These are phyloP conservation scores for Sebastes diaconus DNA, from an alignment of 2,797 vertebrate genomes.

Conservation along the genomic window DNA sequence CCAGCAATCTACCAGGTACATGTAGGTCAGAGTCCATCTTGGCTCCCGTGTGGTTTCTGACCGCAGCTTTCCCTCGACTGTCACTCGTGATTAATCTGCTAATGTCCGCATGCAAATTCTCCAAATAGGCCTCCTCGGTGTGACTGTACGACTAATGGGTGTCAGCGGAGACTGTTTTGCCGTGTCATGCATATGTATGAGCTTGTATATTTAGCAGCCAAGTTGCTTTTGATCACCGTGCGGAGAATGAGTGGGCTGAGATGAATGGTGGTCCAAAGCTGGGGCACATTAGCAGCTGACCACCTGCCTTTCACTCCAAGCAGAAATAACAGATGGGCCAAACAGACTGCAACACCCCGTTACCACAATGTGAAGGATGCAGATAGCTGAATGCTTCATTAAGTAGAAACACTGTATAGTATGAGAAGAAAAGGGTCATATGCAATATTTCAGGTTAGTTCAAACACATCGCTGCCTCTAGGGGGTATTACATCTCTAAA, in stretches of 20 bases:
- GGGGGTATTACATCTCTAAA: neutral
- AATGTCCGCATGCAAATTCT: conserved; percentile 81
- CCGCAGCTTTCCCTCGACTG: conserved; percentile 65
- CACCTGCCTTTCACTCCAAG: conserved; percentile 71
- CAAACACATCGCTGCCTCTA: neutral
- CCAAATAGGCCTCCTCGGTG: conserved; percentile 65
- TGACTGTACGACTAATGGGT: conserved; percentile 74
- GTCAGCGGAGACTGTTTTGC: conserved; percentile 77
- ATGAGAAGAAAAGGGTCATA: neutral
- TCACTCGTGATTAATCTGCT: conserved; percentile 83
- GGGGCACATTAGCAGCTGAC: conserved; percentile 67
- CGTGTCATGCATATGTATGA: conserved; percentile 83
- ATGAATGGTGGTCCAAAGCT: conserved; percentile 61
- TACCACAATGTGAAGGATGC: conserved; percentile 18
- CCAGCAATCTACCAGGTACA: conserved; percentile 58
- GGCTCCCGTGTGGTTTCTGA: conserved; percentile 64
- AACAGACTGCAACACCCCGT: conserved; percentile 27
- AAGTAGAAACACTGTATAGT: neutral
- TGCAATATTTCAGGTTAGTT: neutral
- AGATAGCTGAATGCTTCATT: conserved; percentile 7
- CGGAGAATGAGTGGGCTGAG: conserved; percentile 58
- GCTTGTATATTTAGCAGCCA: conserved; percentile 75
- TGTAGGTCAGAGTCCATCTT: conserved; percentile 74
- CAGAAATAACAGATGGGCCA: conserved; percentile 58
- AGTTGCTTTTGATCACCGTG: conserved; percentile 74